These are phyloP conservation scores for Cephus rjabovi DNA, from an alignment of 2,888 invertebrate species.

Conservation along the genomic window DNA sequence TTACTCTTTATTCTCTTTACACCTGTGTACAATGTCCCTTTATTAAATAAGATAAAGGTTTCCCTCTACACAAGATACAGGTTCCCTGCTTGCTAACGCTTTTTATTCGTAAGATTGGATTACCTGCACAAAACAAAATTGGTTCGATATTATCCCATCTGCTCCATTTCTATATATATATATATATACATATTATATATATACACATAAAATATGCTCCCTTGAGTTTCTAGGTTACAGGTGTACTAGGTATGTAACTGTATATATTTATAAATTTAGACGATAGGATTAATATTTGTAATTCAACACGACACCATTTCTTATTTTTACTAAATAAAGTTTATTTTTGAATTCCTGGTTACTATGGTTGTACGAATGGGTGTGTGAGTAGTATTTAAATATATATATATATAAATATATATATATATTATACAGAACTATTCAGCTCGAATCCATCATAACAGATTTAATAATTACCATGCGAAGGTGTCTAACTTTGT, in stretches of 20 bases:
- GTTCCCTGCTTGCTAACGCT: neutral
- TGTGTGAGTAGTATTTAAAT: constrained; percentile 40
- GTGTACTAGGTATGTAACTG: constrained; percentile 55
- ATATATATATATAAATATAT: constrained; percentile 22
- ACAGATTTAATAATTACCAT: constrained; percentile 27
- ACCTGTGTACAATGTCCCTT: neutral
- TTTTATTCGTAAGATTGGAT: neutral
- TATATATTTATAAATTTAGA: constrained; percentile 62
- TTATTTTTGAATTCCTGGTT: constrained; percentile 57
- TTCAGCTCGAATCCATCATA: constrained; percentile 26
- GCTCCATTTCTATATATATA: constrained; percentile 38
- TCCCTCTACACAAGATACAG: neutral
- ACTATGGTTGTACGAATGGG: constrained; percentile 47
- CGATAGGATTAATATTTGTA: constrained; percentile 61
- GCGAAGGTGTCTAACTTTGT: too few relatives aligned
- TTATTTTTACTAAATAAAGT: constrained; percentile 62
- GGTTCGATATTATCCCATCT: constrained; percentile 44
- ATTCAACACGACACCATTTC: constrained; percentile 58
- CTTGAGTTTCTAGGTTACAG: constrained; percentile 46
- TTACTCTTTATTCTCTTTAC: neutral
- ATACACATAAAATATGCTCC: constrained; percentile 41
- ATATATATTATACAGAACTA: constrained; percentile 28
- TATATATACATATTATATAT: neutral
- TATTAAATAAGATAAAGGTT: neutral
- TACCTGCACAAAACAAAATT: constrained; percentile 14